phyloP scores from a whole-genome alignment of 2,113 vertebrate species.

The Puffinus mauretanicus region DNA sequence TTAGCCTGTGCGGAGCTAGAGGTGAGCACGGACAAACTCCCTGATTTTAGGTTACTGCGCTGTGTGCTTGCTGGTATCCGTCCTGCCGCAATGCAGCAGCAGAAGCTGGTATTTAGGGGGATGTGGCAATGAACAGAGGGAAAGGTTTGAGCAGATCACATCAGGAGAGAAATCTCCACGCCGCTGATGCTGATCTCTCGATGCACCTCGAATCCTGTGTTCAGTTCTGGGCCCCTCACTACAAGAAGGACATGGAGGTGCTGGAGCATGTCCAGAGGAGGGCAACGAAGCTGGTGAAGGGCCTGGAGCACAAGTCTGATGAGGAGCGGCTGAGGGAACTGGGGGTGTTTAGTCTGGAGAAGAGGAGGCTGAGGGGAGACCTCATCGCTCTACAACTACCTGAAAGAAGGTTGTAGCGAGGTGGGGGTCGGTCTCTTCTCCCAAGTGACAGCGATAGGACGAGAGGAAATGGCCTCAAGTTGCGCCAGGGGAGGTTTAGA shows the following conservation, averaged over 20 bases:
- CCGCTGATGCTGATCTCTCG: too few species aligned
- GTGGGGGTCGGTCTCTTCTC: not conserved
- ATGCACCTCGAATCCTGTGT: rapidly evolving
- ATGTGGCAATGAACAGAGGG: not conserved
- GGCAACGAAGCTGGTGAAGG: not conserved
- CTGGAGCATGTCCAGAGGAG: not conserved
- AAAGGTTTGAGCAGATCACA: not conserved
- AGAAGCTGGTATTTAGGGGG: not conserved
- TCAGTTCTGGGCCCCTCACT: not conserved
- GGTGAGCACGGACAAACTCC: not conserved
- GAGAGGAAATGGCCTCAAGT: too few species aligned
- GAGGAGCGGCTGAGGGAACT: not conserved
- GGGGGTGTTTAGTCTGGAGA: not conserved
- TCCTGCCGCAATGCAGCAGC: not conserved
- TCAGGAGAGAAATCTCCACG: not conserved
- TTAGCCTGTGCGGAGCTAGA: rapidly evolving
- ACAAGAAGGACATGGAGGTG: not conserved
- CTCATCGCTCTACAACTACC: rapidly evolving
- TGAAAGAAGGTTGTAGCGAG: rapidly evolving
- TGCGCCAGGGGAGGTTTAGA: not conserved
- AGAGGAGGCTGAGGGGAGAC: not conserved
- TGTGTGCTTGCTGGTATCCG: not conserved
- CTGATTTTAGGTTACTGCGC: not conserved
- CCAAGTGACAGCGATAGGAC: rapidly evolving
- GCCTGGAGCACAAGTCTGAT: not conserved